Evolutionary conservation across 2,113 vertebrate species (phyloP), one percentile per base, ranked within the genome.

Genomic region (Nothobranchius furzeri): DNA sequence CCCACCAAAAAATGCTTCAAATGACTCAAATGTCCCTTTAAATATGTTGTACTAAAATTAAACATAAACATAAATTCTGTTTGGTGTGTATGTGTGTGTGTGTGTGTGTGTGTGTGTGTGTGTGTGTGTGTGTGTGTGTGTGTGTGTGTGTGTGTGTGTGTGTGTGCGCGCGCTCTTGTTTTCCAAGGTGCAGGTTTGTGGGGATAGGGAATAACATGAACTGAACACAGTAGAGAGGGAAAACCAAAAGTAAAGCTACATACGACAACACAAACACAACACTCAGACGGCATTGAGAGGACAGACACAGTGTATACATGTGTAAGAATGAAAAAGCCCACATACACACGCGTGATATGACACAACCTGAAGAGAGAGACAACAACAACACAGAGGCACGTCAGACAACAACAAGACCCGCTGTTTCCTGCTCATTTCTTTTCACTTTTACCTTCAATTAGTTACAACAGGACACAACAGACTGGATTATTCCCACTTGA

Each of bases 321-420:
- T 42, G 81, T 85, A 93, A 87, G 91, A 92, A 93, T 92, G 90
- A 92, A 92, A 84, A 91, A 92, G 91, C 91, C 90, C 90, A 93
- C 92, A 92, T 93, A 93, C 92, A 93, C 90, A 93, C 92, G 90
- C 92, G 92, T 91, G 92, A 93, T 92, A 93, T 92, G 90, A 93
- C 91, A 93, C 91, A 93, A 93, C 92, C 92, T 93, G 91, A 93
- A 93, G 92, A 84, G 89, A 92, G 89, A 93, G 88, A 92, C 91
- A 89, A 92, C 88, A 88, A 90, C 89, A 91, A 87, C 90, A 92
- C 89, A 93, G 82, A 92, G 83, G 87, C 85, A 87, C 89, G 88
- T 93, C 90, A 93, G 92, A 93, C 89, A 92, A 89, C 91, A 88
- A 89, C 37, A 68, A 87, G 82, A 86, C 68, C 74, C 58, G 36